Base-by-base conservation (phyloP, 1,140 invertebrate genomes). In the Halesus radiatus region DNA sequence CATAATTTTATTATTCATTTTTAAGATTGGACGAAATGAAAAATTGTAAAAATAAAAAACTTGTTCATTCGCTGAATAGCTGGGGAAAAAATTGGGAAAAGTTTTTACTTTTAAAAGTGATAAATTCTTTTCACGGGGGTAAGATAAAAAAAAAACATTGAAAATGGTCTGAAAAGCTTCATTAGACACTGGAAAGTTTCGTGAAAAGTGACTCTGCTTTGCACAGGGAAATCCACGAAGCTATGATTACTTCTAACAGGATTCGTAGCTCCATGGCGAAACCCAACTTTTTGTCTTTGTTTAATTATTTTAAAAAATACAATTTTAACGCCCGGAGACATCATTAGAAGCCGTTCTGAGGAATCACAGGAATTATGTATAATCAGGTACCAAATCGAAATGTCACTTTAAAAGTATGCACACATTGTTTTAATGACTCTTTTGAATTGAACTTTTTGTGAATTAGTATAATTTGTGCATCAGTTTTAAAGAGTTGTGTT, bases 81-180 rank as follows among this genome's bases (percentile, higher is more conserved):
- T 3, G 37, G 37, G 37, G 37, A 45, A 37, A 37, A 37, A 37
- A 37, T n/a, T 37, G 32, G 32, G 32, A 4, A 45, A 45, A 45
- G 37, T 45, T 45, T 13, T 45, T 45, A 13, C 37, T 45, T 45
- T 45, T 45, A 45, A 45, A 45, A 45, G 37, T 45, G 37, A 45
- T 45, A 13, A 56, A 56, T 56, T 56, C 7, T 37, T 32, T 68
- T 72, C 50, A 7, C 45, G 6, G 52, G 16, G 16, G 13, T 22
- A 72, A 23, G 16, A 53, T 8, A 26, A 16, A 72, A 26, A 16
- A 72, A 72, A 72, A 72, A 72, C 18, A 16, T 13, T 13, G 20
- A 54, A 72, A 72, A 72, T 72, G 18, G 32, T 45, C 32, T 72
- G 37, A 72, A 72, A 53, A 20, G 68, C 68, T 72, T 72, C 68